These are phyloP conservation scores for Echiichthys vipera DNA, from an alignment of 2,797 vertebrate genomes.

Conservation along the genomic window DNA sequence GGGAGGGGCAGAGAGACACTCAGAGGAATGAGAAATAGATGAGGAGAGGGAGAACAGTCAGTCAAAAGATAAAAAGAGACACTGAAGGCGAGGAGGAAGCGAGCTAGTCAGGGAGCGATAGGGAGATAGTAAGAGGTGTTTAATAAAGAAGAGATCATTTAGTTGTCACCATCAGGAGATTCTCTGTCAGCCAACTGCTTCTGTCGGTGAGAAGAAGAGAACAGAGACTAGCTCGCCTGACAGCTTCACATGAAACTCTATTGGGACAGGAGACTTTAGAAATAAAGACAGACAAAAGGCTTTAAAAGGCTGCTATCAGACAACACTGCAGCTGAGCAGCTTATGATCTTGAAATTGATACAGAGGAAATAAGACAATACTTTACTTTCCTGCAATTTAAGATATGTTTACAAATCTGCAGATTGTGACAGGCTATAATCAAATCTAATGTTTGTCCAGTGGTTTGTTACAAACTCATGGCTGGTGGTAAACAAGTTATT, in stretches of 20 bases:
- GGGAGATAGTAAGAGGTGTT: conserved; percentile 83
- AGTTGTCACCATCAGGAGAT: conserved; percentile 82
- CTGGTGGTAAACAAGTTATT: conserved; percentile 51
- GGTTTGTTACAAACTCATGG: conserved; percentile 17
- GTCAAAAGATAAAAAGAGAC: conserved; percentile 76
- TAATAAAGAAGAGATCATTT: conserved; percentile 89
- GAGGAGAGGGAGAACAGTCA: conserved; percentile 68
- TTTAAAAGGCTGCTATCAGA: conserved; percentile 71
- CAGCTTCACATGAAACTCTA: conserved; percentile 74
- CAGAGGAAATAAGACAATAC: conserved; percentile 38
- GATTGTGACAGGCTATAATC: conserved; percentile 37
- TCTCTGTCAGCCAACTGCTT: conserved; percentile 76
- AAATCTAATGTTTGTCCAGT: conserved; percentile 32
- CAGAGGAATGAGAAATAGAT: conserved; percentile 62
- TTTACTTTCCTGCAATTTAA: conserved; percentile 24
- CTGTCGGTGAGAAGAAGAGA: conserved; percentile 65
- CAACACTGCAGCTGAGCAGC: conserved; percentile 60
- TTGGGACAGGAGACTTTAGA: conserved; percentile 63
- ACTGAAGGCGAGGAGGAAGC: conserved; percentile 72
- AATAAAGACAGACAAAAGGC: conserved; percentile 61
- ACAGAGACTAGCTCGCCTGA: conserved; percentile 75
- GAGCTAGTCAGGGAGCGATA: conserved; percentile 64
- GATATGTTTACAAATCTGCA: conserved; percentile 47
- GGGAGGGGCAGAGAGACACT: conserved; percentile 20
- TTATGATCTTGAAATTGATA: conserved; percentile 63